Evolutionary conservation across 2,797 vertebrate species (phyloP).

Genomic region (Danio aesculapii): DNA sequence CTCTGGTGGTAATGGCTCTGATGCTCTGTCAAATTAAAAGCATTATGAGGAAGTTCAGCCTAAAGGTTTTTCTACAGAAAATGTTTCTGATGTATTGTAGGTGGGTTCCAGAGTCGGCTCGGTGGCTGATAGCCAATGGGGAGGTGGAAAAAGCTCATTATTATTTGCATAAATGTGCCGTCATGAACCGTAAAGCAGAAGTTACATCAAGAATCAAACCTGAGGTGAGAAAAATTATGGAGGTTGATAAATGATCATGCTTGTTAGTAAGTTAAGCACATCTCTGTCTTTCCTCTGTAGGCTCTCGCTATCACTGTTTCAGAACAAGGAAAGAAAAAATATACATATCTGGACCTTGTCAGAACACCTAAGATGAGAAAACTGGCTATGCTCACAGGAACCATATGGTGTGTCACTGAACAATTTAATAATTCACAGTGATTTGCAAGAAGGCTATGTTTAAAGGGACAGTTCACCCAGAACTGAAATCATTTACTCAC

Average conservation of each 20-base stretch:
- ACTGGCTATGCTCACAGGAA: constrained; percentile 78
- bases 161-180: constrained; percentile 75
- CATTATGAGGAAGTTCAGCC: not conserved
- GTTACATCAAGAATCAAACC: constrained; percentile 55
- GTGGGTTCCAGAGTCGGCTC: constrained; percentile 64
- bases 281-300: constrained; percentile 67
- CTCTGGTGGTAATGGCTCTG: constrained; percentile 72
- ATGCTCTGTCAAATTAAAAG: not conserved
- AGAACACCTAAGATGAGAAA: constrained; percentile 81
- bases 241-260: not conserved
- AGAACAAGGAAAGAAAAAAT: constrained; percentile 68
- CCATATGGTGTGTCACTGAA: constrained; percentile 78
- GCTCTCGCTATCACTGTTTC: constrained; percentile 73
- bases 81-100: constrained; percentile 30
- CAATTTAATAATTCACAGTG: no score
- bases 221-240: constrained; percentile 23
- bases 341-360: constrained; percentile 85
- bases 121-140: constrained; percentile 62
- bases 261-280: not conserved
- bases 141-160: constrained; percentile 52
- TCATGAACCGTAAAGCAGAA: constrained; percentile 70
- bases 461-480: no score
- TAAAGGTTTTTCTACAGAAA: not conserved
- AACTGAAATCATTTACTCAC: no score
- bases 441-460: no score